These are phyloP conservation scores for Avahi laniger DNA, from an alignment of 2,797 vertebrate species.

Conservation along the genomic window DNA sequence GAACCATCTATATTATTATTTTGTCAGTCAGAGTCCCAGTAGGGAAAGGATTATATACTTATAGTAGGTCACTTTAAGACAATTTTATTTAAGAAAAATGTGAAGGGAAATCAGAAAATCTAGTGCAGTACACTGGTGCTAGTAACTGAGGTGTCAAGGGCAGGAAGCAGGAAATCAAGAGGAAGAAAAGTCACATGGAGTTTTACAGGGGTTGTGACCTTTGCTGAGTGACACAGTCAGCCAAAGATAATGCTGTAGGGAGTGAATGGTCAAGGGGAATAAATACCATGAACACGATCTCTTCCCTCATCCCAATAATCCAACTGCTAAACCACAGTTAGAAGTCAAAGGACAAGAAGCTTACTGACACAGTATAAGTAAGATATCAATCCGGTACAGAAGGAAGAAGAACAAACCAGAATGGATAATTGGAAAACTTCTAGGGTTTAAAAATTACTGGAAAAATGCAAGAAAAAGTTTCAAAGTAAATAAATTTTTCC, in stretches of 20 bases:
- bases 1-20: neutral
- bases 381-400: neutral
- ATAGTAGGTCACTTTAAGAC: neutral
- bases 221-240: neutral
- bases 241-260: neutral
- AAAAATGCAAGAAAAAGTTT: neutral
- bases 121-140: neutral
- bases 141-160: neutral
- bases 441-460: neutral
- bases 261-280: neutral
- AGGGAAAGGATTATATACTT: neutral
- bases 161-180: neutral
- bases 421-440: neutral
- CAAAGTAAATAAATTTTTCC: neutral
- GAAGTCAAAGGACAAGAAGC: neutral
- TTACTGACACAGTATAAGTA: neutral
- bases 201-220: neutral
- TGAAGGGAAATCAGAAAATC: neutral
- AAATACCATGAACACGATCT: neutral
- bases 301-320: neutral
- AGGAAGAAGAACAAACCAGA: neutral
- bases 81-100: neutral
- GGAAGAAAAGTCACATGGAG: neutral
- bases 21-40: neutral
- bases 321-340: neutral